Conservation (phyloP, 2,888 invertebrate species). For the Trichogramma dendrolimi region DNA sequence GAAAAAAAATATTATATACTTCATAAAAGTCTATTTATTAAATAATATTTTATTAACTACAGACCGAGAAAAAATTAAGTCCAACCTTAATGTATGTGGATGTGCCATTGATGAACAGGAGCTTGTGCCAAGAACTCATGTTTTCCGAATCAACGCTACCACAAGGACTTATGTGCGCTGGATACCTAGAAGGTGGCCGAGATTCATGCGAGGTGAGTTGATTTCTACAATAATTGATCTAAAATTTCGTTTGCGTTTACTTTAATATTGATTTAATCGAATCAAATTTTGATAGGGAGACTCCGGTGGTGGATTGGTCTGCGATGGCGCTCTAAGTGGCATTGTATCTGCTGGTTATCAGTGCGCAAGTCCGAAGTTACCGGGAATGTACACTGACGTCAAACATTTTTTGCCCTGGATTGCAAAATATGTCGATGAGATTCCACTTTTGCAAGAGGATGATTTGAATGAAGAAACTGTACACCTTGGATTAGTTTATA, state of each 20-base stretch:
- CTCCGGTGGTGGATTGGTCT: constrained; percentile 46
- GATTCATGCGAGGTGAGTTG: constrained; percentile 43
- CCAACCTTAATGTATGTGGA: constrained; percentile 39
- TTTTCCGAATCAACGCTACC: constrained; percentile 30
- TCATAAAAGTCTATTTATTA: not conserved
- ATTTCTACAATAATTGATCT: not conserved
- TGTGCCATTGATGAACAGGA: constrained; percentile 35
- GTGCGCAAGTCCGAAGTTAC: constrained; percentile 39
- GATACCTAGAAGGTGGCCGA: constrained; percentile 39
- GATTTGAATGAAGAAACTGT: too few species aligned
- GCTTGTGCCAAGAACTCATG: constrained; percentile 35
- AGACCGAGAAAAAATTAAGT: not conserved
- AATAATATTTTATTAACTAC: not conserved
- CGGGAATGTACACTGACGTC: constrained; percentile 44
- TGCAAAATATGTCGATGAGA: not conserved
- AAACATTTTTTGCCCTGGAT: constrained; percentile 30
- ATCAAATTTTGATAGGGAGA: constrained; percentile 39
- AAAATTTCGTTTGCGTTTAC: not conserved
- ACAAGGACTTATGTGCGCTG: constrained; percentile 41
- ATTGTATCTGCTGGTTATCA: constrained; percentile 44
- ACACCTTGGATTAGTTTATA: too few species aligned
- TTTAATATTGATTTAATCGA: not conserved
- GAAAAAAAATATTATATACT: not conserved
- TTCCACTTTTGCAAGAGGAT: too few species aligned
- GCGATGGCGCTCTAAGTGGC: constrained; percentile 38